Base-by-base conservation (phyloP, 2,113 vertebrate species). In the Dascyllus trimaculatus region DNA sequence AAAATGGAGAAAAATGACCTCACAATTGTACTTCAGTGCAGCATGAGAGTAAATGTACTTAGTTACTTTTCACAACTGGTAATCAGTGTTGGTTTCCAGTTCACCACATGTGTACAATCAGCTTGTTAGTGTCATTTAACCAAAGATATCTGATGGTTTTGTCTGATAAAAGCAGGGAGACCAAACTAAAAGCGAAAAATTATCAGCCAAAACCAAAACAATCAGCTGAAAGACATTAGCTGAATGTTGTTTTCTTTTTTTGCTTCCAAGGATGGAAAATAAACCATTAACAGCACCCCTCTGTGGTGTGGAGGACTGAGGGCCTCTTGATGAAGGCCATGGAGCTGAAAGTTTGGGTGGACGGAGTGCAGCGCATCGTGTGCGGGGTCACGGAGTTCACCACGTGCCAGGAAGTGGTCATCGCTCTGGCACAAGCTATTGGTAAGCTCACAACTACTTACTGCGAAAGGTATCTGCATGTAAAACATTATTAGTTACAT, bases 271-370 rank as follows among this genome's bases (percentile, higher is more conserved):
- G 80, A 89, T 90, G 91, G 58, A 75, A 26, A 68, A 22, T 78
- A 72, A 78, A 85, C 54, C 32, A 7, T 24, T 21, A 14, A 19
- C 77, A 78, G 71, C 67, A 13, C 70, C 83, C 71, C 51, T 49
- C 48, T 59, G 85, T 78, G 89, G 80, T 85, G 78, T 78, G 83
- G 83, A 92, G 81, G 90, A 88, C 90, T 94, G 90, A 93, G 61
- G 83, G 86, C 81, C 78, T 84, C 81, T 89, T 90, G 85, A 91
- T 94, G 93, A 94, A 90, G 90, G 88, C 90, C 93, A 99, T 99
- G 98, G 98, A 99, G 94, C 96, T 99, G 76, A 99, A 99, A 93
- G 98, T 99, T 72, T 99, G 98, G 98, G 98, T 99, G 85, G 98
- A 99, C 45, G 98, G 97, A 89, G 97, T 98, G 53, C 98, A 99